Conservation (phyloP, 2,113 vertebrate species). For the Pterocles orientalis region DNA sequence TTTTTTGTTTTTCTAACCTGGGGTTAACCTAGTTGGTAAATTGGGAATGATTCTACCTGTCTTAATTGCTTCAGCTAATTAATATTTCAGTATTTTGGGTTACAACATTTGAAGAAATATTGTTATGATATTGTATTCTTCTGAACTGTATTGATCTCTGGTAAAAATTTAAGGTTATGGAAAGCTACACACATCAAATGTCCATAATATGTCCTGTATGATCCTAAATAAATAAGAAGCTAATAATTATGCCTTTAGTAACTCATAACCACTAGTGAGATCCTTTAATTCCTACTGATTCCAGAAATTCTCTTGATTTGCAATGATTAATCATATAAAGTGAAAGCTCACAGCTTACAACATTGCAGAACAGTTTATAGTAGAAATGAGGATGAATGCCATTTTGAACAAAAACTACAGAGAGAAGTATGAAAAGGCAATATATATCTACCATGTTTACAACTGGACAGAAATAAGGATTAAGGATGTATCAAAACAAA, state of each 20-base stretch:
- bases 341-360: neutral
- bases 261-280: neutral
- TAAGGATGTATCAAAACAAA: neutral
- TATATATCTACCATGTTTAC: neutral
- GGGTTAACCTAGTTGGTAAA: neutral
- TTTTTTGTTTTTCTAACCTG: neutral
- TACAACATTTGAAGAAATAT: neutral
- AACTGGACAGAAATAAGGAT: neutral
- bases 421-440: neutral
- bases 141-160: neutral
- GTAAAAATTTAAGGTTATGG: neutral
- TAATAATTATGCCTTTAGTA: neutral
- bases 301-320: neutral
- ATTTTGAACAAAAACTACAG: neutral
- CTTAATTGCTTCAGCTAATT: neutral
- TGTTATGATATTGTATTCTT: neutral
- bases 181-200: neutral
- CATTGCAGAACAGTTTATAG: accelerated
- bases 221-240: neutral
- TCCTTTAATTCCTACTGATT: neutral
- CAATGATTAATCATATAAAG: neutral
- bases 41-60: neutral
- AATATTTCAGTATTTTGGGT: neutral
- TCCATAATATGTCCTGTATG: neutral
- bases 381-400: neutral